Evolutionary conservation across 2,888 invertebrate species (phyloP).

Genomic region (Colostygia pectinataria): DNA sequence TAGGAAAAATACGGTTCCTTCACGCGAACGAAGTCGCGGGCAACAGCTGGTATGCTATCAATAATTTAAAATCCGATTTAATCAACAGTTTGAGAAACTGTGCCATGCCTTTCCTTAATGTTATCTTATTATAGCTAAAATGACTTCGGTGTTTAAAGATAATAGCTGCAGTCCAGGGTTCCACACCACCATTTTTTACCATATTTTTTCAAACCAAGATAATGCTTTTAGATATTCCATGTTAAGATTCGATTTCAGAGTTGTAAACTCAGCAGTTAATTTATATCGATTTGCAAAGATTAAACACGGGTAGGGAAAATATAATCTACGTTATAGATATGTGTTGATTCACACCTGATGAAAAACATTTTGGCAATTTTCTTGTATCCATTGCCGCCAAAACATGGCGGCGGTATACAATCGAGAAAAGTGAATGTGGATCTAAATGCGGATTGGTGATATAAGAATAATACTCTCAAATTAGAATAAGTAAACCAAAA

Average conservation of each 20-base stretch:
- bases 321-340: slow-evolving; percentile 6
- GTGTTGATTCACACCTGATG: slow-evolving; percentile 7
- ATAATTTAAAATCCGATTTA: not conserved
- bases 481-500: no score
- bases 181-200: slow-evolving; percentile 72
- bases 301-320: slow-evolving; percentile 12
- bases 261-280: slow-evolving; percentile 37
- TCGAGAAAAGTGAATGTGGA: no score
- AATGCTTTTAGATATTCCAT: slow-evolving; percentile 74
- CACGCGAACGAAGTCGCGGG: no score
- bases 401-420: no score
- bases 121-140: slow-evolving; percentile 83
- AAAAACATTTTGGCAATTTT: no score
- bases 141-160: slow-evolving; percentile 82
- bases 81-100: slow-evolving; percentile 54
- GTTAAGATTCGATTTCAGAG: slow-evolving; percentile 68
- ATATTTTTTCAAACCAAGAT: slow-evolving; percentile 61
- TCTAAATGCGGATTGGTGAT: no score
- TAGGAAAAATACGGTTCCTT: no score
- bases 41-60: no score
- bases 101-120: slow-evolving; percentile 70
- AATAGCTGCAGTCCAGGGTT: slow-evolving; percentile 70
- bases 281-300: slow-evolving; percentile 34
- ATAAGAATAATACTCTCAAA: no score
- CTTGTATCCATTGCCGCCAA: no score